phyloP scores from a whole-genome alignment of 2,888 invertebrate genomes.

The Hypena proboscidalis region DNA sequence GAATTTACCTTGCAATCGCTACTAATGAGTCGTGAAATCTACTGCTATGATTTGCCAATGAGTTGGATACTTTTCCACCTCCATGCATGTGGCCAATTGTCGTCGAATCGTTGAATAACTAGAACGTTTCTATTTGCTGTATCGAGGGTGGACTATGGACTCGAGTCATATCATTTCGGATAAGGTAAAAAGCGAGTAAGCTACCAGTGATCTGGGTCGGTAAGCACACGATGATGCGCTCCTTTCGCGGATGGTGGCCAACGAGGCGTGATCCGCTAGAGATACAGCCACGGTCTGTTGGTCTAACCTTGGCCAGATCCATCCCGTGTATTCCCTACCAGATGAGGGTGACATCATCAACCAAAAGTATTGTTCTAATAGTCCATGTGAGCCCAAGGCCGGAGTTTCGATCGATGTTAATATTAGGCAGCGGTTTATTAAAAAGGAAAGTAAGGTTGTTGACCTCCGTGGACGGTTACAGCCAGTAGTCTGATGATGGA shows the following conservation, averaged over 20 bases:
- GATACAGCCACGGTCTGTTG: conserved; percentile 76
- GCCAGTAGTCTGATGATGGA: conserved; percentile 66
- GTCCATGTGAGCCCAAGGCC: conserved; percentile 69
- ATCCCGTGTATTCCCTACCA: conserved; percentile 70
- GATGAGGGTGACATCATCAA: conserved; percentile 74
- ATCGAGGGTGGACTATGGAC: conserved; percentile 45
- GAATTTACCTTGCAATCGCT: conserved; percentile 7
- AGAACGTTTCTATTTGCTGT: conserved; percentile 57
- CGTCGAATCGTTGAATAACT: conserved; percentile 48
- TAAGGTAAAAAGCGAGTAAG: conserved; percentile 66
- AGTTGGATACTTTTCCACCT: conserved; percentile 4
- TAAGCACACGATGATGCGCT: conserved; percentile 57
- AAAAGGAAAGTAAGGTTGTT: conserved; percentile 77
- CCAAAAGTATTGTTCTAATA: conserved; percentile 54
- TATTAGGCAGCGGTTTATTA: conserved; percentile 62
- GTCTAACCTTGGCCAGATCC: conserved; percentile 74
- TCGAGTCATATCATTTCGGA: conserved; percentile 56
- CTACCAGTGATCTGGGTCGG: conserved; percentile 69
- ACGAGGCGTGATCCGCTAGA: conserved; percentile 71
- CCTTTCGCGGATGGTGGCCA: conserved; percentile 70
- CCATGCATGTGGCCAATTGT: conserved; percentile 12
- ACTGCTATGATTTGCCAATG: neutral
- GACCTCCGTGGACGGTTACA: conserved; percentile 65
- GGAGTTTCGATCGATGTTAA: conserved; percentile 62
- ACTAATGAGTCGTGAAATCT: conserved; percentile 10